Evolutionary conservation across 2,888 invertebrate species (phyloP), one percentile per base, ranked within the genome.

Genomic region (Lasioglossum villosulum): DNA sequence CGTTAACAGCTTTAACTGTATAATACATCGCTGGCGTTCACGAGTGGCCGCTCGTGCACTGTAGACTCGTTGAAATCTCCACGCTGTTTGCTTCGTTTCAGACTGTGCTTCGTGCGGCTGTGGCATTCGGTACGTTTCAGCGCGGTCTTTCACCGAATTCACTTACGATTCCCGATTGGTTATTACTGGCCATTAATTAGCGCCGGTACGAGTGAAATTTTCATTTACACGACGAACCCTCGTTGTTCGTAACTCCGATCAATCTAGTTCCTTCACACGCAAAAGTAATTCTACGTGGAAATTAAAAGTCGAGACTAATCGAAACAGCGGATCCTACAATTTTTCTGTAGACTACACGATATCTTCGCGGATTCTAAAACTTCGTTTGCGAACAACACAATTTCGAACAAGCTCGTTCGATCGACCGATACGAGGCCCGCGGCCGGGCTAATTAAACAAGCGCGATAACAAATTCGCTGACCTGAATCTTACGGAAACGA

Each of bases 391-490:
- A n/a, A 0, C 10, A 1, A 3, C n/a, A 52, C 23, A n/a, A 52
- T 8, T 52, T n/a, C 34, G 8, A 34, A 34, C 30, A 23, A 66
- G 16, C 34, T 59, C 27, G 14, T 14, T 59, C 27, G 30, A 63
- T 66, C 30, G 30, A 19, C 16, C 5, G 30, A 30, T 30, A 19
- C 34, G 63, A 6, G 63, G 30, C 16, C 6, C 30, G 30, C 6
- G 30, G 16, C 34, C 16, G 37, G 63, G 73, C 19, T 78, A 78
- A 77, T 87, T 84, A 80, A 78, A 80, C 82, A 83, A 89, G 81
- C 70, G 72, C 71, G 80, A 89, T 90, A 86, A 90, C 81, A 82
- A 82, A 88, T 90, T 87, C 89, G 81, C 81, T 90, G 91, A 90
- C 90, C 90, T 70, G 88, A 87, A 88, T 90, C 77, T 87, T 84